A percentile compares a stretch with the other conserved stretches of the same genome.
Conservation (phyloP, 1,140 invertebrate genomes). For the Epicauta chinensis region DNA sequence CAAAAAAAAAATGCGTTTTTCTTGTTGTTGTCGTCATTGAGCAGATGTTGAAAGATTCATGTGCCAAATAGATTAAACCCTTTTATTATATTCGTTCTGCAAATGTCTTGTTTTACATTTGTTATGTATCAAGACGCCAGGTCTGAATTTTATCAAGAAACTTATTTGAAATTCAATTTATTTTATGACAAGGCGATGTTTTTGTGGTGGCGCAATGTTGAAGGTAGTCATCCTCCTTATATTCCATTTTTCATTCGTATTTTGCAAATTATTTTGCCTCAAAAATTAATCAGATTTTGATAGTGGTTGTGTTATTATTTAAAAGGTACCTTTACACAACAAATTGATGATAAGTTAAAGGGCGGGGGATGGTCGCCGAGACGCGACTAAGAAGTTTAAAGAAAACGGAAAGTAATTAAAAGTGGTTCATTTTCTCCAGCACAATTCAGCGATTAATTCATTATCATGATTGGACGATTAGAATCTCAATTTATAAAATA, state of each 20-base stretch:
- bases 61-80: conserved; percentile 9
- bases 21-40: too few species aligned
- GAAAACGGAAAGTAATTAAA: conserved; percentile 37
- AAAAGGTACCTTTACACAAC: neutral
- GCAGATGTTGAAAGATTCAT: too few species aligned
- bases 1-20: too few species aligned
- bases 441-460: conserved; percentile 41
- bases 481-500: conserved; percentile 44
- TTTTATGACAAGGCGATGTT: conserved; percentile 24
- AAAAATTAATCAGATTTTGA: neutral
- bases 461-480: conserved; percentile 42
- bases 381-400: conserved; percentile 26
- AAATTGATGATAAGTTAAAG: conserved; percentile 1
- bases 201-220: conserved; percentile 1
- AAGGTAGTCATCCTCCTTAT: too few species aligned
- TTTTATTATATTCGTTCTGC: conserved; percentile 1
- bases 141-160: conserved; percentile 25
- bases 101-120: conserved; percentile 12
- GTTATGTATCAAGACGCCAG: conserved; percentile 13
- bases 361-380: too few species aligned
- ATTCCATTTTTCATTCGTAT: too few species aligned
- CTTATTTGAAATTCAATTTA: conserved; percentile 29
- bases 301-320: neutral
- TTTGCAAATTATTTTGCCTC: too few species aligned
- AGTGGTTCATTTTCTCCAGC: conserved; percentile 33